phyloP scores from a whole-genome alignment of 2,113 vertebrate species.

The Grammomys dolichurus region DNA sequence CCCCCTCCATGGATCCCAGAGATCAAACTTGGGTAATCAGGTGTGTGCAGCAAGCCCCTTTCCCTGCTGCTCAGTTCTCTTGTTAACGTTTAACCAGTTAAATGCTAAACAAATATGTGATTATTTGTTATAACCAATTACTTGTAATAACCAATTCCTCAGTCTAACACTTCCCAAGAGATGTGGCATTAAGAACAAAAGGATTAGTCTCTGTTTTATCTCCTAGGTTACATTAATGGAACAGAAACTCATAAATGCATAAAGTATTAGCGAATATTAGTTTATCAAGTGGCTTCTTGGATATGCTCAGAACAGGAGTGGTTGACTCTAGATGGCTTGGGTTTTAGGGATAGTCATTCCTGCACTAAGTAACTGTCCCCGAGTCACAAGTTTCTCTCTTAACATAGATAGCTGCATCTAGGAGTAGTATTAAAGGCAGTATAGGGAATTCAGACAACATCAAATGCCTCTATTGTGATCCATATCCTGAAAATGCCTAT shows the following conservation, averaged over 20 bases:
- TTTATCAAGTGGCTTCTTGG: not conserved
- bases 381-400: not conserved
- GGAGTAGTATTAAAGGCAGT: not conserved
- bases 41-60: not conserved
- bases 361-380: not conserved
- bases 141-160: not conserved
- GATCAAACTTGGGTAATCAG: not conserved
- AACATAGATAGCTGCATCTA: not conserved
- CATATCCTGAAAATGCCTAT: constrained; percentile 55
- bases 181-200: not conserved
- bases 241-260: constrained; percentile 17
- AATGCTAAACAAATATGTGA: not conserved
- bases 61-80: not conserved
- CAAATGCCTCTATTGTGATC: constrained; percentile 37
- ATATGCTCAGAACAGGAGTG: not conserved
- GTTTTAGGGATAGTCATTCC: not conserved
- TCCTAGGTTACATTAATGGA: not conserved
- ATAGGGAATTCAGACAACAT: not conserved
- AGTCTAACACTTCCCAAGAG: constrained; percentile 25
- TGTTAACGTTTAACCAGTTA: not conserved
- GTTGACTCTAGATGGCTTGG: not conserved
- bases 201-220: not conserved
- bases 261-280: not conserved
- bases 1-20: too few species aligned
- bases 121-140: not conserved